Conservation (phyloP, 2,888 invertebrate genomes). For the Eristalis pertinax region DNA sequence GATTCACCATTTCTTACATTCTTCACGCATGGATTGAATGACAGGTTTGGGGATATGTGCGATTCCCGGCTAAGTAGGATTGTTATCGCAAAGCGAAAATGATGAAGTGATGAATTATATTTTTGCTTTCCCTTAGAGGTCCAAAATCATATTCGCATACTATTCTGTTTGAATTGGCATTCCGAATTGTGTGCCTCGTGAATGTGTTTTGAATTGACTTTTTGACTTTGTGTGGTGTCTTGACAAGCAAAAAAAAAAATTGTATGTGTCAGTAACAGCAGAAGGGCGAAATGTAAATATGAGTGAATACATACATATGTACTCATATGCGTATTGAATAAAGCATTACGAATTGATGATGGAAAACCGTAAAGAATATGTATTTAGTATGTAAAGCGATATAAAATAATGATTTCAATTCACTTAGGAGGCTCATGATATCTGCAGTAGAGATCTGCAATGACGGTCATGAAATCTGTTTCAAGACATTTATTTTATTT, state of each 20-base stretch:
- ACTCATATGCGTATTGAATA: neutral
- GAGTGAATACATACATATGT: neutral
- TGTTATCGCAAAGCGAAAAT: neutral
- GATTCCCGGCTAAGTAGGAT: neutral
- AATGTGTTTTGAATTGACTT: conserved; percentile 16
- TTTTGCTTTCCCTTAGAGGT: neutral
- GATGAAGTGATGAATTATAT: conserved; percentile 28
- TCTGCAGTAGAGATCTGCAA: too few relatives aligned
- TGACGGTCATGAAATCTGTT: too few relatives aligned
- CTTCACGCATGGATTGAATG: conserved; percentile 25
- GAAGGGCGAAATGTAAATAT: neutral
- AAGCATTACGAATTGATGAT: neutral
- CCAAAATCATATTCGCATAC: conserved; percentile 32
- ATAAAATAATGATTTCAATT: too few relatives aligned
- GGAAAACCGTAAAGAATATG: neutral
- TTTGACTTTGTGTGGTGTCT: neutral
- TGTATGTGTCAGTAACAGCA: neutral
- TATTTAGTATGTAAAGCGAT: too few relatives aligned
- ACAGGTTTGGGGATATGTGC: conserved; percentile 9
- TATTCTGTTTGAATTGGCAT: conserved; percentile 31
- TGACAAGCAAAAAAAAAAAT: neutral
- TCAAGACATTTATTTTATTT: too few relatives aligned
- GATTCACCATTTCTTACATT: conserved; percentile 5
- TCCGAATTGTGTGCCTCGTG: conserved; percentile 3
- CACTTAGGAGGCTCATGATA: too few relatives aligned